Percentiles rank a stretch among this genome's conserved stretches.
phyloP scores from a whole-genome alignment of 2,797 vertebrate species.

The Hoplostethus atlanticus region DNA sequence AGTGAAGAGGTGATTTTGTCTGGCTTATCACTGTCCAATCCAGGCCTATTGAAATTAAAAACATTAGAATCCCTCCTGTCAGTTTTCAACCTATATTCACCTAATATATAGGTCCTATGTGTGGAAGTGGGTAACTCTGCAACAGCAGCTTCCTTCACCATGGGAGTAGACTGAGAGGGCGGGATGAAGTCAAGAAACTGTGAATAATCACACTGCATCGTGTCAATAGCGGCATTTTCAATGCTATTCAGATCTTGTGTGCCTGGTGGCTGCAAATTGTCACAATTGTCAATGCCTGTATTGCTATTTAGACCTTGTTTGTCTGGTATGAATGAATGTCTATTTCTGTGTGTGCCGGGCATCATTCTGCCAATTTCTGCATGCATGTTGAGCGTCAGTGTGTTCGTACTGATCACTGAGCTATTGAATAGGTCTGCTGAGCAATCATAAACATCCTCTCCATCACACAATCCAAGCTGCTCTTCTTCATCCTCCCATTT shows the following conservation, averaged over 20 bases:
- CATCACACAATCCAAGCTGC: constrained; percentile 14
- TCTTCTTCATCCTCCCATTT: constrained; percentile 38
- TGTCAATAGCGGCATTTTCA: background rate
- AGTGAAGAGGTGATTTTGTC: background rate
- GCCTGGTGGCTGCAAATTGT: constrained; percentile 10
- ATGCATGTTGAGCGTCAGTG: background rate
- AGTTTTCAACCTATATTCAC: constrained; percentile 1
- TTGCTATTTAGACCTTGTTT: constrained; percentile 2
- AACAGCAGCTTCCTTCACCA: constrained; percentile 25
- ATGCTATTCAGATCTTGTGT: constrained; percentile 1
- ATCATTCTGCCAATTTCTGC: background rate
- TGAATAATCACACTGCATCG: background rate
- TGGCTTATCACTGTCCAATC: background rate
- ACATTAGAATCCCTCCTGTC: background rate
- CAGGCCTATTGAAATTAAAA: background rate
- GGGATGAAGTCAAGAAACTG: constrained; percentile 68
- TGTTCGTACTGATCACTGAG: constrained; percentile 34
- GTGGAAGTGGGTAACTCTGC: background rate
- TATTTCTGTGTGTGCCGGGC: background rate
- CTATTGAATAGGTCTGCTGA: constrained; percentile 82
- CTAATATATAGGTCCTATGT: background rate
- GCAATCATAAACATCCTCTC: constrained; percentile 71
- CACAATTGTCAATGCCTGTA: background rate
- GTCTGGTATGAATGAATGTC: constrained; percentile 24
- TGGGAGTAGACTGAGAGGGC: constrained; percentile 77